These are phyloP conservation scores for Girardinus metallicus DNA, from an alignment of 2,797 vertebrate genomes.

Conservation along the genomic window DNA sequence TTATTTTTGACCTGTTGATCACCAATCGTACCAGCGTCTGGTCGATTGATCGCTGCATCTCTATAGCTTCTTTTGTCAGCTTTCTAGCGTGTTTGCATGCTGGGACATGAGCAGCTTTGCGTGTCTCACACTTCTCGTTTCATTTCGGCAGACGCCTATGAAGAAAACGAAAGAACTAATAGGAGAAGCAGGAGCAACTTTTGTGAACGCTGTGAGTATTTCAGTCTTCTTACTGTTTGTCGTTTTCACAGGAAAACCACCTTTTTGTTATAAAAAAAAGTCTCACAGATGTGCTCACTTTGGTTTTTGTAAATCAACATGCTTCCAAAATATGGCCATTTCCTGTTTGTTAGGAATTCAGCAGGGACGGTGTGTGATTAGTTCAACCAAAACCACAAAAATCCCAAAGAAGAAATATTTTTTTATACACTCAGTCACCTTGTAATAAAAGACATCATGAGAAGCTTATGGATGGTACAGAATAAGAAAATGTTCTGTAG, in stretches of 20 bases:
- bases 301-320: neutral
- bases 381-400: neutral
- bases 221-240: neutral
- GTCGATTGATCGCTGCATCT: neutral
- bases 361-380: neutral
- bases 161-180: conserved; percentile 78
- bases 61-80: neutral
- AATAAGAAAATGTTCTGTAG: neutral
- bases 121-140: conserved; percentile 2
- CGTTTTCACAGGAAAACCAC: neutral
- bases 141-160: conserved; percentile 77
- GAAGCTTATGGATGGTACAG: no score
- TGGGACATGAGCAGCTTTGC: neutral
- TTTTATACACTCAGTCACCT: neutral
- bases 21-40: neutral
- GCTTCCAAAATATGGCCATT: neutral
- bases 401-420: neutral
- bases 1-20: neutral
- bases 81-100: neutral
- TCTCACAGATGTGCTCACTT: neutral
- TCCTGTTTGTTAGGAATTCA: neutral
- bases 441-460: neutral
- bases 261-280: neutral
- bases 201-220: conserved; percentile 80
- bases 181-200: conserved; percentile 79